Percentiles rank a stretch among this genome's conserved stretches.
Conservation (phyloP, 2,888 invertebrate species). For the Drosophila meridiana region DNA sequence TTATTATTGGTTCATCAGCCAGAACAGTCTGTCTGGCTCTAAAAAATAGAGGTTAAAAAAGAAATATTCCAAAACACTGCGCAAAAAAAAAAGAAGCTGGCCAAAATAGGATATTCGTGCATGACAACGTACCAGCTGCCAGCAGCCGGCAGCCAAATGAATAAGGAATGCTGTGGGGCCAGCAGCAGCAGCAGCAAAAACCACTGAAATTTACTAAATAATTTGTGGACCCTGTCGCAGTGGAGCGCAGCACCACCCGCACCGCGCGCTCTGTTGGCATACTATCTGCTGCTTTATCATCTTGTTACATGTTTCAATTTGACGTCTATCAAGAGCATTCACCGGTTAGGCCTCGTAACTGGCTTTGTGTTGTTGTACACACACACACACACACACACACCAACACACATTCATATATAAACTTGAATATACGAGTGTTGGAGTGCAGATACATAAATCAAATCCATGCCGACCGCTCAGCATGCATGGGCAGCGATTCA, state of each 20-base stretch:
- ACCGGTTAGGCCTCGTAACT: constrained; percentile 42
- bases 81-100: constrained; percentile 27
- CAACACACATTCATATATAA: neutral
- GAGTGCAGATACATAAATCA: constrained; percentile 68
- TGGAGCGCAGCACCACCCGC: neutral
- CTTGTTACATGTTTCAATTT: constrained; percentile 77
- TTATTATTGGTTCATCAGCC: constrained; percentile 76
- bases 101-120: constrained; percentile 52
- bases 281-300: constrained; percentile 63
- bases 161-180: constrained; percentile 66
- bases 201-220: constrained; percentile 71
- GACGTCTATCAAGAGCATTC: constrained; percentile 75
- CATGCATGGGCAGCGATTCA: constrained; percentile 44
- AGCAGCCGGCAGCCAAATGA: constrained; percentile 68
- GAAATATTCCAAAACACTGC: constrained; percentile 35
- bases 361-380: neutral
- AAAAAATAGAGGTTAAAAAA: constrained; percentile 29
- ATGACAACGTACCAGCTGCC: constrained; percentile 64
- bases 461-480: constrained; percentile 55
- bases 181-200: constrained; percentile 17
- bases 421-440: constrained; percentile 1
- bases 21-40: constrained; percentile 29
- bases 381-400: neutral
- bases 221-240: constrained; percentile 63
- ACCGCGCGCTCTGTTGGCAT: neutral